Percentiles rank a stretch among this genome's conserved stretches.
These are phyloP conservation scores for Phaenicophaeus curvirostris DNA, from an alignment of 2,797 vertebrate species.

Conservation along the genomic window DNA sequence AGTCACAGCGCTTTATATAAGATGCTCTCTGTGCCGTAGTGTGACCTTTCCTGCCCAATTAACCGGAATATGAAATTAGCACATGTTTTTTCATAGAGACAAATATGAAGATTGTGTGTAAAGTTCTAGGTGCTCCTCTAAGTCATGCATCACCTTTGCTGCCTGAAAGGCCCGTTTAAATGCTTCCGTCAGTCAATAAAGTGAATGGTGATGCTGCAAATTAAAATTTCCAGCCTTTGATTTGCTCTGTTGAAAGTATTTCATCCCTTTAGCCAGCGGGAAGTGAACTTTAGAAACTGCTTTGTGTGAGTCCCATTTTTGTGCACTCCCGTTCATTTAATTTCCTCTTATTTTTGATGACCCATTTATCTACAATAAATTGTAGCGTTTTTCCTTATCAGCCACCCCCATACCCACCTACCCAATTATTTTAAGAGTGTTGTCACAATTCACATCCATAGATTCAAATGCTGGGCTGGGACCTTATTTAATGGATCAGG, in stretches of 20 bases:
- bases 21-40: background rate
- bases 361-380: constrained; percentile 40
- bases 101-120: background rate
- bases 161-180: background rate
- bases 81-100: constrained; percentile 27
- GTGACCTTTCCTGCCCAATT: constrained; percentile 75
- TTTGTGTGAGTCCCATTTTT: constrained; percentile 35
- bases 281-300: constrained; percentile 30
- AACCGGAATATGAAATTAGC: constrained; percentile 42
- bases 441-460: constrained; percentile 19
- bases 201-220: constrained; percentile 46
- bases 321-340: constrained; percentile 27
- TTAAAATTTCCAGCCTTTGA: constrained; percentile 54
- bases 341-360: constrained; percentile 47
- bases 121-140: constrained; percentile 14
- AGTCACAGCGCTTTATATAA: background rate
- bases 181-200: constrained; percentile 29
- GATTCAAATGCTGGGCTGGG: constrained; percentile 39
- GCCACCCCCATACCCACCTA: constrained; percentile 37
- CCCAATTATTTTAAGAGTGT: constrained; percentile 45
- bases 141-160: background rate
- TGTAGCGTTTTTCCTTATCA: constrained; percentile 25
- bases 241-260: constrained; percentile 39
- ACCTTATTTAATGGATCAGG: constrained; percentile 41
- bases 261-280: background rate